Evolutionary conservation across 2,888 invertebrate genomes (phyloP), one percentile per base, ranked within the genome.

Genomic region (Itoplectis maculator): DNA sequence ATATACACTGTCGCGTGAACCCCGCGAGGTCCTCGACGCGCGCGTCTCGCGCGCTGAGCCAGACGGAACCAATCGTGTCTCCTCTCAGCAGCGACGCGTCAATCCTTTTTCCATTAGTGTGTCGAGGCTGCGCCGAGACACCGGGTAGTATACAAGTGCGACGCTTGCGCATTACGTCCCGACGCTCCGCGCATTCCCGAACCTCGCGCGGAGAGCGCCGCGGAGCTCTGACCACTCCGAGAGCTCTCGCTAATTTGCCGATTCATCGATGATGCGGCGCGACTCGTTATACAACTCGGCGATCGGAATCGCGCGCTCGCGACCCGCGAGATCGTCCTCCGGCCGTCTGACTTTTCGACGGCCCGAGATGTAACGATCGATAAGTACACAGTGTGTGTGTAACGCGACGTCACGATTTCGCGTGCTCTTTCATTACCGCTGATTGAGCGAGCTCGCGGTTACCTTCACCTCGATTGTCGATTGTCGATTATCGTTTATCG

Each of bases 201-300:
- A 15, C 51, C n/a, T 35, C 59, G 56, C 23, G 15, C 23, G 18
- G 11, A 72, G 68, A 51, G 15, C 54, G 70, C 51, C 29, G 20
- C 37, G 18, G 29, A 29, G 23, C 47, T 18, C 20, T n/a, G 13
- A 6, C 11, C 35, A n/a, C 13, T 9, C 40, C 9, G 70, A 45
- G 75, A 66, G 49, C 23, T 66, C 61, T 49, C 51, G 81, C 77
- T 73, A 61, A 74, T 75, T 72, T 49, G 45, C 75, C 79, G 82
- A 75, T 82, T 79, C 75, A 82, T 82, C 75, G 82, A 82, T 82
- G 79, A 79, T 79, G 70, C 66, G 70, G 75, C 79, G 13, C 59
- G 70, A 79, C 47, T 79, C 63, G 42, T 75, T 82, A 51, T 66
- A 65, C 47, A 65, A 65, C 65, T n/a, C n/a, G n/a, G n/a, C 49